phyloP scores from a whole-genome alignment of 2,113 vertebrate genomes.

The Hipposideros armiger region DNA sequence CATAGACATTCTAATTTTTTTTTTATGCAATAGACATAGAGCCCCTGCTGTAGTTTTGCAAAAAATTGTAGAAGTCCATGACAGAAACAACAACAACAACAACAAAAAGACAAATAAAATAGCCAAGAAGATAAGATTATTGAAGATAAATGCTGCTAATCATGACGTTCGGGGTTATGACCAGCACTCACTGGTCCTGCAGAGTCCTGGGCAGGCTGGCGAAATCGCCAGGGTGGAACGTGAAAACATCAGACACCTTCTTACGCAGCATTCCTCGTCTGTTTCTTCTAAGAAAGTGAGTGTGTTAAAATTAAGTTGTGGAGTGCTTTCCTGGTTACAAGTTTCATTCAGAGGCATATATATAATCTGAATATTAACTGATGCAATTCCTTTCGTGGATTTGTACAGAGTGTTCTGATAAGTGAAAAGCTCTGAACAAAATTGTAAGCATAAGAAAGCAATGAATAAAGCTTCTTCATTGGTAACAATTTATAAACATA shows the following conservation, averaged over 20 bases:
- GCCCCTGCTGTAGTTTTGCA: accelerated
- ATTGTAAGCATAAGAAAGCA: neutral
- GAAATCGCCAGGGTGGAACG: accelerated
- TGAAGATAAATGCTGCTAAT: neutral
- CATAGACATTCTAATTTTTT: neutral
- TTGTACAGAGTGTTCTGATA: neutral
- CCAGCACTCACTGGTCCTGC: accelerated
- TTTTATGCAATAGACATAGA: neutral
- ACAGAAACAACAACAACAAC: neutral
- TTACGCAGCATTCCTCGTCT: accelerated
- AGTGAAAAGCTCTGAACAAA: neutral
- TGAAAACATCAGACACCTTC: no score
- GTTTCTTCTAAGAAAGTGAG: neutral
- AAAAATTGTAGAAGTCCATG: neutral
- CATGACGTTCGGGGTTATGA: accelerated
- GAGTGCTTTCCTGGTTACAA: neutral
- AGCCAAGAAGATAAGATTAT: no score
- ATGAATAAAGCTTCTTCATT: neutral
- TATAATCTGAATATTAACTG: neutral
- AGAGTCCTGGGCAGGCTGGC: accelerated
- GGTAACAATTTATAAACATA: neutral
- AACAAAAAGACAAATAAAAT: neutral
- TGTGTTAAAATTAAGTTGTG: neutral
- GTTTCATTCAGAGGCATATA: neutral
- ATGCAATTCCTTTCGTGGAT: neutral